phyloP scores from a whole-genome alignment of 2,797 vertebrate genomes.

The Silurus lanzhouensis region DNA sequence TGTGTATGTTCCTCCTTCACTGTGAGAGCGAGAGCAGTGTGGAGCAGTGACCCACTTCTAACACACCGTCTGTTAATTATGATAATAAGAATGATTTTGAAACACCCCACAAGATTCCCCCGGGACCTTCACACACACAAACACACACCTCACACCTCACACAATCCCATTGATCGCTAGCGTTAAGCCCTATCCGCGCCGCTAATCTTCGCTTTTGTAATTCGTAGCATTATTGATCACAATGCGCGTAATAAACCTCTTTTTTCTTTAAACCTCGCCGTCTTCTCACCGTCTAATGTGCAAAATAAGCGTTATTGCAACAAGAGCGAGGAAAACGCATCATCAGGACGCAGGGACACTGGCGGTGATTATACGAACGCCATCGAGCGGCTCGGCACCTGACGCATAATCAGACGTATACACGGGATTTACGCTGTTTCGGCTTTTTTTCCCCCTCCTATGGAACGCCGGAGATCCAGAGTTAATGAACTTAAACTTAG shows the following conservation, averaged over 20 bases:
- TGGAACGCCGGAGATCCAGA: conserved; percentile 14
- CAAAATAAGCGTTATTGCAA: conserved; percentile 91
- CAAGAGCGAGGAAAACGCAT: conserved; percentile 86
- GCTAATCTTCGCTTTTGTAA: conserved; percentile 91
- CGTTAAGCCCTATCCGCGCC: conserved; percentile 93
- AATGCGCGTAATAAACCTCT: conserved; percentile 87
- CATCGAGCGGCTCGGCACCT: conserved; percentile 75
- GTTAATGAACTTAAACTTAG: no score
- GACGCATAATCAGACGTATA: conserved; percentile 75
- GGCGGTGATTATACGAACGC: conserved; percentile 91
- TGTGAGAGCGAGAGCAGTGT: no score
- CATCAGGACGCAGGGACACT: conserved; percentile 86
- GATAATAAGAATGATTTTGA: neutral
- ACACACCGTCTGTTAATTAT: conserved; percentile 4
- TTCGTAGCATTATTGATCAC: conserved; percentile 89
- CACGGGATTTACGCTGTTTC: conserved; percentile 64
- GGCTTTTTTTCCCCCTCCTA: conserved; percentile 52
- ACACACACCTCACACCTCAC: conserved; percentile 59
- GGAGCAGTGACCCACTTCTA: neutral
- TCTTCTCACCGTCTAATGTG: conserved; percentile 68
- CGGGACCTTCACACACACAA: conserved; percentile 55
- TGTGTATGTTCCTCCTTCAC: neutral
- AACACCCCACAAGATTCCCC: neutral
- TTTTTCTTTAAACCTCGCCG: conserved; percentile 55
- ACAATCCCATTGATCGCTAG: conserved; percentile 84